These are phyloP conservation scores for Myzus persicae DNA, from an alignment of 1,140 invertebrate genomes.

Conservation along the genomic window DNA sequence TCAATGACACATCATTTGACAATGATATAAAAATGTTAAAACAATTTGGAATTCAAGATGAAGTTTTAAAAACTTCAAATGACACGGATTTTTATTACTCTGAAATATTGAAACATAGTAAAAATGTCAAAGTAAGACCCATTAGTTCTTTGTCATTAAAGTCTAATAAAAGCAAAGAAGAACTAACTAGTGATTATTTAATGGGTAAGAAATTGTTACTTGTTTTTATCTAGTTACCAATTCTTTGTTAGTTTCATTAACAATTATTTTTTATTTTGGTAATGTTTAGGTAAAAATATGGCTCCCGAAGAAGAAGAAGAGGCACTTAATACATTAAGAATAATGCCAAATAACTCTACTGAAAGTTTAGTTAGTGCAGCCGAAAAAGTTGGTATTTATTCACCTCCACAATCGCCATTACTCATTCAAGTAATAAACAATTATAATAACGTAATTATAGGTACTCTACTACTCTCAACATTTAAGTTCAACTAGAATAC, in stretches of 20 bases:
- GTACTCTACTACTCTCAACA: too few relatives aligned
- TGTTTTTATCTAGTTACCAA: neutral
- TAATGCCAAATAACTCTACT: constrained; percentile 37
- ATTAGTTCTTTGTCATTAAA: neutral
- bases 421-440: constrained; percentile 35
- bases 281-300: constrained; percentile 42
- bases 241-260: neutral
- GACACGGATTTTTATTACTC: neutral
- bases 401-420: neutral
- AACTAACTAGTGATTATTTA: constrained; percentile 54
- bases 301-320: constrained; percentile 49
- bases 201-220: constrained; percentile 5
- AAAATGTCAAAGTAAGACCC: neutral
- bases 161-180: constrained; percentile 34
- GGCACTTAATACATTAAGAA: constrained; percentile 21
- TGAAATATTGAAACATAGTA: neutral
- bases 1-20: constrained; percentile 37
- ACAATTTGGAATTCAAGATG: constrained; percentile 26
- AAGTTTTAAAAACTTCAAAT: neutral
- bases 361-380: constrained; percentile 35
- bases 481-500: too few relatives aligned
- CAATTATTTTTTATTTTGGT: neutral
- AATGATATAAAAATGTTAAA: constrained; percentile 33
- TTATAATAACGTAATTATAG: neutral
- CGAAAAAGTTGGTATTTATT: constrained; percentile 39